Evolutionary conservation across 2,888 invertebrate genomes (phyloP), one percentile per base, ranked within the genome.

Genomic region (Druceiella hillmani): DNA sequence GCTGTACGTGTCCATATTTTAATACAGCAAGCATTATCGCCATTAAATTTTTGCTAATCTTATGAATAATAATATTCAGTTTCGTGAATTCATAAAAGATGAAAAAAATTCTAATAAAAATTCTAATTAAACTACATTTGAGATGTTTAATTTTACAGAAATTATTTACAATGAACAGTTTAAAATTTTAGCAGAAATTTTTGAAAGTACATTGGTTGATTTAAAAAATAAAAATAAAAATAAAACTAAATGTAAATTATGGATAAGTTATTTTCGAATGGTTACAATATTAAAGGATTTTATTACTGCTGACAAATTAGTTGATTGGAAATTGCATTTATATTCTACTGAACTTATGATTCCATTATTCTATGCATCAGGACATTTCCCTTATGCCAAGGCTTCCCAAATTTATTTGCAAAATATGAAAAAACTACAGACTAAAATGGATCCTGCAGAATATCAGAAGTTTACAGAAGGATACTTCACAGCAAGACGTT

Each of bases 341-440:
- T n/a, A n/a, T n/a, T n/a, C n/a, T n/a, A n/a, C n/a, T n/a, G n/a
- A n/a, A n/a, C n/a, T n/a, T n/a, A n/a, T n/a, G n/a, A n/a, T n/a
- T n/a, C n/a, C n/a, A n/a, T n/a, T n/a, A n/a, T n/a, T n/a, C 28
- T 50, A 52, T 41, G 45, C 53, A 17, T 38, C 43, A 14, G 52
- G 48, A 3, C 51, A 52, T 38, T 44, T 48, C 17, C 22, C 17
- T 3, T 36, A 29, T 29, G 17, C 36, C 13, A 7, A 41, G 32
- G 15, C 10, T 36, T 43, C 46, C 11, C 46, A 48, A 29, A 10
- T 51, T 15, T 48, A 51, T 29, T 16, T 46, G 12, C 44, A 50
- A 35, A 37, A 51, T 11, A 49, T 49, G 48, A 15, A 35, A 13
- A 29, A 41, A 32, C 36, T 45, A 31, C 10, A 20, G 11, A 28